Evolutionary conservation across 2,888 invertebrate species (phyloP), one percentile per base, ranked within the genome.

Genomic region (Stenolophus ochropezus): DNA sequence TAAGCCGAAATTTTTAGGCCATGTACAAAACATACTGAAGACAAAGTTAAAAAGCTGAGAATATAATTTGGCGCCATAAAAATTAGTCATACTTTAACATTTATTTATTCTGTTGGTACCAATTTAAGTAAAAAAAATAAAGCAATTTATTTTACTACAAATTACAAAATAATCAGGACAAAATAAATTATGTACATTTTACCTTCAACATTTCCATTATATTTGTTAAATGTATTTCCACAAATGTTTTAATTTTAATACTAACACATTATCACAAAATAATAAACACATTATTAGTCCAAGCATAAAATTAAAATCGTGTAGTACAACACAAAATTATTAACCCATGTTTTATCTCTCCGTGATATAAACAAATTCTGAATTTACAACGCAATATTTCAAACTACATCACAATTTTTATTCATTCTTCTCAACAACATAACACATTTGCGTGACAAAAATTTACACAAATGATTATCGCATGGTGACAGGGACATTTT

Each of bases 401-500:
- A 61, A 4, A 11, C 8, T 42, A 42, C 56, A 21, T 8, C 21
- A 61, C 25, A 25, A 14, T 61, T 61, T 61, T 58, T 58, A 23
- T 61, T 61, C 23, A 21, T 23, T 61, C 23, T 23, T 61, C n/a
- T n/a, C 23, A 58, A 58, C 61, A 61, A 61, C 61, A 14, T 61
- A 25, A 61, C 61, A 25, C 14, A 18, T 73, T 73, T 51, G 73
- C 73, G 51, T 73, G 73, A 49, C 73, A 51, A 47, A 71, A 73
- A 47, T 73, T 51, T 49, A 73, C 51, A 49, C 73, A 73, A 49
- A 49, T 51, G 73, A 73, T 73, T 73, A 73, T 73, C 73, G 47
- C n/a, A 73, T 16, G 73, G 51, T 73, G 73, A 73, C 73, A 73
- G 73, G 4, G 49, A 73, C 73, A 73, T 73, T 73, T 73, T 73